Evolutionary conservation across 2,113 vertebrate species (phyloP).

Genomic region (Abramis brama): DNA sequence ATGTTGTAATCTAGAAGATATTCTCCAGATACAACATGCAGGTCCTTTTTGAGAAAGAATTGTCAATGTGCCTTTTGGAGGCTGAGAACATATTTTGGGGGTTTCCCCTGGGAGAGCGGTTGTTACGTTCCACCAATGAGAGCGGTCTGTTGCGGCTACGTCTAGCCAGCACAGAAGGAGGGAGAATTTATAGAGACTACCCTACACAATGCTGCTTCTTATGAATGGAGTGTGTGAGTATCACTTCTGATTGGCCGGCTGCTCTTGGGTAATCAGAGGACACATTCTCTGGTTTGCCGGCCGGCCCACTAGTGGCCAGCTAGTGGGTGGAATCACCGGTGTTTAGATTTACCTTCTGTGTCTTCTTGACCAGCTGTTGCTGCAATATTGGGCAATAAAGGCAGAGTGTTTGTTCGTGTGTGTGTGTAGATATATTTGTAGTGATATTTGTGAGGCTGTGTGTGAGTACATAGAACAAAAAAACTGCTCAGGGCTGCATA

Average conservation of each 20-base stretch:
- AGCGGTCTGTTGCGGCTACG: constrained; percentile 43
- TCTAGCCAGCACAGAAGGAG: constrained; percentile 46
- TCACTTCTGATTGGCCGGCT: constrained; percentile 69
- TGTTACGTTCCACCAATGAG: constrained; percentile 25
- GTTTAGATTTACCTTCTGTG: constrained; percentile 55
- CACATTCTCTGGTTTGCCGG: constrained; percentile 45
- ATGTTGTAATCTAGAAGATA: neutral
- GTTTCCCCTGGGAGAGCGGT: constrained; percentile 41
- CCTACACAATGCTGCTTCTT: constrained; percentile 67
- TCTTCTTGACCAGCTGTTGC: constrained; percentile 58
- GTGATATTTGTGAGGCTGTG: constrained; percentile 34
- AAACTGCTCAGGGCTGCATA: constrained; percentile 61
- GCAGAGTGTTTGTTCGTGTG: constrained; percentile 11
- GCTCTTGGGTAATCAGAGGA: constrained; percentile 54
- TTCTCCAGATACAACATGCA: neutral
- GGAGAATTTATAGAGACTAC: constrained; percentile 61
- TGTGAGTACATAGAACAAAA: constrained; percentile 8
- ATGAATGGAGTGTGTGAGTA: constrained; percentile 74
- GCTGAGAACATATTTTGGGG: constrained; percentile 21
- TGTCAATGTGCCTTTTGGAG: constrained; percentile 16
- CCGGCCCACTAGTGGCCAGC: constrained; percentile 45
- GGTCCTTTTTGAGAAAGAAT: neutral
- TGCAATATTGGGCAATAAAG: neutral
- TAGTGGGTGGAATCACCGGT: constrained; percentile 52
- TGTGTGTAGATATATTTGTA: constrained; percentile 32